Conservation (phyloP, 2,888 invertebrate genomes). For the Scrobipalpa atriplicella region DNA sequence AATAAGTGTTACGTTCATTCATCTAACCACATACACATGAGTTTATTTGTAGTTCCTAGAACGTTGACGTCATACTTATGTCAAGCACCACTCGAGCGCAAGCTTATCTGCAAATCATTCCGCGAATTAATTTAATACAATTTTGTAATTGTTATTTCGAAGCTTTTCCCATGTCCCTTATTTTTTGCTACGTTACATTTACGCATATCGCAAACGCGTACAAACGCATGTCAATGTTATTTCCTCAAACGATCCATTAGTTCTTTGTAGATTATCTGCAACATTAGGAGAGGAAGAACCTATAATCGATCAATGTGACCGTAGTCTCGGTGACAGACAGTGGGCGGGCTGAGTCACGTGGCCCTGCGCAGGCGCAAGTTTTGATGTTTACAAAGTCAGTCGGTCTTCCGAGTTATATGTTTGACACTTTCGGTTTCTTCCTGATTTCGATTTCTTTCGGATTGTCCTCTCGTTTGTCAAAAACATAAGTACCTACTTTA, state of each 20-base stretch:
- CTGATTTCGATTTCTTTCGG: not conserved
- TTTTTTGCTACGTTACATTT: constrained; percentile 8
- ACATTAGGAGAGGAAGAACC: not conserved
- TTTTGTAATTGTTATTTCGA: not conserved
- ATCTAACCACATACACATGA: not conserved
- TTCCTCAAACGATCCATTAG: constrained; percentile 16
- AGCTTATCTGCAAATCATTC: constrained; percentile 14
- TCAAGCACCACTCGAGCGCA: not conserved
- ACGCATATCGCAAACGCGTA: not conserved
- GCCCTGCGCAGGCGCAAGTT: not conserved
- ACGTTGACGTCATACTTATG: constrained; percentile 9
- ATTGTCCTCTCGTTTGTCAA: not conserved
- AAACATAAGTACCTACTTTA: no score
- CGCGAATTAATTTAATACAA: constrained; percentile 4
- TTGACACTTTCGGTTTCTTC: constrained; percentile 26
- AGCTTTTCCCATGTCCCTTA: not conserved
- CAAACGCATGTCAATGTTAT: constrained; percentile 15
- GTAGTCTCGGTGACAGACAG: not conserved
- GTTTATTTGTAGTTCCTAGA: constrained; percentile 6
- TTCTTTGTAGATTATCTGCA: constrained; percentile 15
- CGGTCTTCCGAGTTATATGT: constrained; percentile 5
- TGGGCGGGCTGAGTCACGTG: constrained; percentile 17
- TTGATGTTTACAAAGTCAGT: not conserved
- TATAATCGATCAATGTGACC: constrained; percentile 22
- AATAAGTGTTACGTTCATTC: not conserved